These are phyloP conservation scores for Chlorops oryzae DNA, from an alignment of 1,140 invertebrate species.

Conservation along the genomic window DNA sequence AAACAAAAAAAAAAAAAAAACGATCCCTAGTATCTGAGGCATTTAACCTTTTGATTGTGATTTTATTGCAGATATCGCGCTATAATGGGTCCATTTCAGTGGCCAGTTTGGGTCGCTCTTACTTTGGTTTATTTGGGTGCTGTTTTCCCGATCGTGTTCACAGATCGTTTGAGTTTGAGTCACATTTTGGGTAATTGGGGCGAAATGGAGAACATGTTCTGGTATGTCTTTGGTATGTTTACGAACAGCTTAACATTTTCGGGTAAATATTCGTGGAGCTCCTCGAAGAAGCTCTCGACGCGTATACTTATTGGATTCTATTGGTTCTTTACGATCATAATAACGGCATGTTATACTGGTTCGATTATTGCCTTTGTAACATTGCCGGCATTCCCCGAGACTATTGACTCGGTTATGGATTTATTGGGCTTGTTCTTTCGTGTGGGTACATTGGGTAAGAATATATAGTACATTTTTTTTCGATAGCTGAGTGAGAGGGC, in stretches of 20 bases:
- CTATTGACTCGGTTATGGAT: conserved; percentile 59
- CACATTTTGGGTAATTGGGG: conserved; percentile 59
- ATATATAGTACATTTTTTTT: too few relatives aligned
- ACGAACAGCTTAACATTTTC: conserved; percentile 70
- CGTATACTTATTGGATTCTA: conserved; percentile 65
- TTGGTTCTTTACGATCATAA: conserved; percentile 74
- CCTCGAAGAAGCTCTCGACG: conserved; percentile 61
- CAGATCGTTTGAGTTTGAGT: conserved; percentile 58
- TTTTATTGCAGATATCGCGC: conserved; percentile 60
- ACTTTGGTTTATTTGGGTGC: conserved; percentile 63
- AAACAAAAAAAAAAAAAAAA: too few relatives aligned
- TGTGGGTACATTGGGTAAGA: conserved; percentile 39
- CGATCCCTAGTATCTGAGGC: too few relatives aligned
- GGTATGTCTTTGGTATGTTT: conserved; percentile 75
- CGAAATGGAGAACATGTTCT: conserved; percentile 69
- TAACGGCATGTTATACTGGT: conserved; percentile 70
- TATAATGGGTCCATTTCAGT: conserved; percentile 73
- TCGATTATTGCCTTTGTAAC: conserved; percentile 75
- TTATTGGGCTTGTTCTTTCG: conserved; percentile 55
- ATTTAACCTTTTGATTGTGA: not conserved
- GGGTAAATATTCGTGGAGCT: conserved; percentile 61
- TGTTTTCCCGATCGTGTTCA: conserved; percentile 64
- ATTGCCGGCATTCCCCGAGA: conserved; percentile 62
- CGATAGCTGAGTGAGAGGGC: not conserved
- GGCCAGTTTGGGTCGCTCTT: conserved; percentile 66